Evolutionary conservation across 2,113 vertebrate species (phyloP).

Genomic region (Seriola rivoliana): DNA sequence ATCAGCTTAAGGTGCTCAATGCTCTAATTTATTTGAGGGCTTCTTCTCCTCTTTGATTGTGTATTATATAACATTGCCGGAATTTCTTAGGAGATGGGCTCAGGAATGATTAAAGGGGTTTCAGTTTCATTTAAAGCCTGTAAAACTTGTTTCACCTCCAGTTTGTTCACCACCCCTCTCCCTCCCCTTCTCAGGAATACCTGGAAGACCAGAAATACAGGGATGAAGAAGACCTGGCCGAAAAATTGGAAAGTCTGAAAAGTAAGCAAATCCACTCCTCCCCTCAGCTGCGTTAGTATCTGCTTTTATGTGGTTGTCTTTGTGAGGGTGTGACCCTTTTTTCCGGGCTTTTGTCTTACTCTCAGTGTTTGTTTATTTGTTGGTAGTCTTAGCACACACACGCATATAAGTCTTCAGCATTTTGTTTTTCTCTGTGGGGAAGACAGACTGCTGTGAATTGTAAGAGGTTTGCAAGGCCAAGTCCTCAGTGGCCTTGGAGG

Average conservation of each 20-base stretch:
- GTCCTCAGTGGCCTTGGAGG: constrained; percentile 69
- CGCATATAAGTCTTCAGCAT: constrained; percentile 16
- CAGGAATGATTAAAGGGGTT: not conserved
- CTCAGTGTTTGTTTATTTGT: constrained; percentile 39
- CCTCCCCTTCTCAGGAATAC: constrained; percentile 86
- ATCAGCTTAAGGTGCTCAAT: not conserved
- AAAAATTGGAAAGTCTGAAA: constrained; percentile 94
- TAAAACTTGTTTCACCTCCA: not conserved
- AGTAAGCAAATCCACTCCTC: constrained; percentile 83
- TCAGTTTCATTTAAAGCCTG: not conserved
- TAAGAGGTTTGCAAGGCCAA: constrained; percentile 51
- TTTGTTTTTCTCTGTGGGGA: constrained; percentile 70
- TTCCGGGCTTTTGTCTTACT: constrained; percentile 32
- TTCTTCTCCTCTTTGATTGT: not conserved
- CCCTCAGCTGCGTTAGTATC: not conserved
- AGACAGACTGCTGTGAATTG: constrained; percentile 60
- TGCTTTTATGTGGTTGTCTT: not conserved
- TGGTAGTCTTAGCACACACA: not conserved
- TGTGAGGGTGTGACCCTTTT: not conserved
- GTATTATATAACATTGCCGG: not conserved
- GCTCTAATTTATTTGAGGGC: not conserved
- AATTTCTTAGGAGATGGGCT: not conserved
- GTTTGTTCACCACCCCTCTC: not conserved
- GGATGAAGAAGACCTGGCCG: constrained; percentile 92
- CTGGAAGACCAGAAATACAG: constrained; percentile 96